Conservation (phyloP, 2,888 invertebrate genomes). For the Rugalucina vietnamica region DNA sequence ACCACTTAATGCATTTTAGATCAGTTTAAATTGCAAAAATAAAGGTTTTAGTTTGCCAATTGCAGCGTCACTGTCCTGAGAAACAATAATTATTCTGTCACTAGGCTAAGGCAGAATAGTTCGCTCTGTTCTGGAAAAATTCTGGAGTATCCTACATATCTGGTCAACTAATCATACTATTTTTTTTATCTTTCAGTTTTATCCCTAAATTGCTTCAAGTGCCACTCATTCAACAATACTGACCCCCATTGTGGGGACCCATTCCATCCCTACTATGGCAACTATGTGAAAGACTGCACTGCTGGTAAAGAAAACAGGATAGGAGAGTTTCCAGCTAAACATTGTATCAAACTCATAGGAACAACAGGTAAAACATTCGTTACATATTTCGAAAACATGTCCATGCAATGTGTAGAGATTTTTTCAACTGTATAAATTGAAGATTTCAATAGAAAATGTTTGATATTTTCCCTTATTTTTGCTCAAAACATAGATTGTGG, state of each 20-base stretch:
- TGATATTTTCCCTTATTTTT: no score
- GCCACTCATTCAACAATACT: conserved; percentile 85
- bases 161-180: neutral
- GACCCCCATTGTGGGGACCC: conserved; percentile 85
- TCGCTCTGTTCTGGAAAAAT: neutral
- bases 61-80: no score
- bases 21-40: neutral
- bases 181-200: conserved; percentile 44
- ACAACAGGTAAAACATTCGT: conserved; percentile 82
- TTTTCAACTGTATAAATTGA: no score
- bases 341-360: conserved; percentile 86
- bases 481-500: no score
- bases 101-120: neutral
- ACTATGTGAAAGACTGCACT: conserved; percentile 84
- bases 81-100: no score
- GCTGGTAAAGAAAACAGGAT: conserved; percentile 85
- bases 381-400: neutral
- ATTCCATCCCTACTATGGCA: conserved; percentile 84
- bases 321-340: conserved; percentile 86
- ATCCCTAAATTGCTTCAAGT: conserved; percentile 85
- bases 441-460: no score
- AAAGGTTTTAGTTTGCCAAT: no score
- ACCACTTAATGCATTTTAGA: neutral
- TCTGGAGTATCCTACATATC: neutral
- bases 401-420: no score